phyloP scores from a whole-genome alignment of 2,113 vertebrate species.

The Scalopus aquaticus region DNA sequence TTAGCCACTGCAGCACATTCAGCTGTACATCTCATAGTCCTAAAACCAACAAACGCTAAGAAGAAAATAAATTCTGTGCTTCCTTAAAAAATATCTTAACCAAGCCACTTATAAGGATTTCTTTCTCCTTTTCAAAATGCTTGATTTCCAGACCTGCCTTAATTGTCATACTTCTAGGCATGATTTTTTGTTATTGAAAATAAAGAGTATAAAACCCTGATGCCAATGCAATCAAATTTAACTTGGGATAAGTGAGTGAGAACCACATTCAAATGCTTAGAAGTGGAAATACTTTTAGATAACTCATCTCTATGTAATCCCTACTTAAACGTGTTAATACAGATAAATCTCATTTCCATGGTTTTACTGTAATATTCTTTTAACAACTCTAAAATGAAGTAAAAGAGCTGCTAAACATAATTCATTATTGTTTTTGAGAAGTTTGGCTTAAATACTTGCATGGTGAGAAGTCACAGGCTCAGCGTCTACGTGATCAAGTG shows the following conservation, averaged over 20 bases:
- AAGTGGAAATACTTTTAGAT: slow-evolving; percentile 24
- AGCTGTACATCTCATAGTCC: not conserved
- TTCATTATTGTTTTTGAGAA: slow-evolving; percentile 48
- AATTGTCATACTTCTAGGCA: not conserved
- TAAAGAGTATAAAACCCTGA: slow-evolving; percentile 59
- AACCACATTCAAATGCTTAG: slow-evolving; percentile 16
- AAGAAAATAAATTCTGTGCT: slow-evolving; percentile 37
- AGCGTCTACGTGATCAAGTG: not conserved
- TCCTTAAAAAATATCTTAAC: not conserved
- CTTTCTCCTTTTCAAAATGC: slow-evolving; percentile 36
- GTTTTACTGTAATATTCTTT: slow-evolving; percentile 47
- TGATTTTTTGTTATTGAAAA: slow-evolving; percentile 64
- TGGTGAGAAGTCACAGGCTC: not conserved
- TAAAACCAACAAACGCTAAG: slow-evolving; percentile 46
- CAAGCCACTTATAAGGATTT: not conserved
- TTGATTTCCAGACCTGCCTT: slow-evolving; percentile 25
- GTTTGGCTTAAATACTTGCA: not conserved
- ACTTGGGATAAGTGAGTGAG: slow-evolving; percentile 36
- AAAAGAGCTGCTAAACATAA: slow-evolving; percentile 16
- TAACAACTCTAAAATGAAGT: slow-evolving; percentile 42
- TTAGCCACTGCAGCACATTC: slow-evolving; percentile 26
- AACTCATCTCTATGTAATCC: slow-evolving; percentile 55
- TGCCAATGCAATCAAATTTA: slow-evolving; percentile 60
- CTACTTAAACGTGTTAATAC: slow-evolving; percentile 28
- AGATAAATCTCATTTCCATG: slow-evolving; percentile 33